A percentile compares a stretch with the other conserved stretches of the same genome.
phyloP scores from a whole-genome alignment of 2,113 vertebrate species.

The Crocuta crocuta region DNA sequence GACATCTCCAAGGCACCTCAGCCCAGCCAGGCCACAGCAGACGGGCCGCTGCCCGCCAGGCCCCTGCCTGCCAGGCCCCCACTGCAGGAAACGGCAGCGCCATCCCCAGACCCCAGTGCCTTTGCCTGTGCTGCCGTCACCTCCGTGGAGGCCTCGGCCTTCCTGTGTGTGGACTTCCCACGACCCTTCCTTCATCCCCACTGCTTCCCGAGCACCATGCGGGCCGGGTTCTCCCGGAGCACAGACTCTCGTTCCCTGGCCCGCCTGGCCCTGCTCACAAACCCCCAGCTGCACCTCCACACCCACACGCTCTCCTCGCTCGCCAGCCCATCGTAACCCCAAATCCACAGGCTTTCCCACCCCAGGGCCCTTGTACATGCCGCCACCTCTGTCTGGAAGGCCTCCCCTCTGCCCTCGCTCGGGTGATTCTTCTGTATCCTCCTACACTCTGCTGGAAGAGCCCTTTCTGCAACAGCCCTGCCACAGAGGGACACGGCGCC shows the following conservation, averaged over 20 bases:
- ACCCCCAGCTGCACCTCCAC: neutral
- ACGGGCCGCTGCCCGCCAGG: rapidly evolving
- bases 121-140: neutral
- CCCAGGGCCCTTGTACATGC: neutral
- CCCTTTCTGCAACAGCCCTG: neutral
- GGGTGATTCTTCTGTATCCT: neutral
- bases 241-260: neutral
- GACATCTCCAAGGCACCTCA: neutral
- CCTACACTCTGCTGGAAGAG: neutral
- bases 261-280: neutral
- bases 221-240: neutral
- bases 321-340: neutral
- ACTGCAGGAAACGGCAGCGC: neutral
- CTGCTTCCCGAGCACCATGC: neutral
- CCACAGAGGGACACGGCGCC: rapidly evolving
- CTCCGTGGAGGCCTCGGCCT: neutral
- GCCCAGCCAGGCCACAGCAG: neutral
- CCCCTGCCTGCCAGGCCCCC: neutral
- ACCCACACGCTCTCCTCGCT: neutral
- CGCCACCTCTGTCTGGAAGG: neutral
- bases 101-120: neutral
- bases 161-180: neutral
- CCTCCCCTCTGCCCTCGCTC: neutral
- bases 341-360: neutral
- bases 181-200: neutral